Conservation (phyloP, 2,888 invertebrate genomes). For the Ptycholaimellus sp. region DNA sequence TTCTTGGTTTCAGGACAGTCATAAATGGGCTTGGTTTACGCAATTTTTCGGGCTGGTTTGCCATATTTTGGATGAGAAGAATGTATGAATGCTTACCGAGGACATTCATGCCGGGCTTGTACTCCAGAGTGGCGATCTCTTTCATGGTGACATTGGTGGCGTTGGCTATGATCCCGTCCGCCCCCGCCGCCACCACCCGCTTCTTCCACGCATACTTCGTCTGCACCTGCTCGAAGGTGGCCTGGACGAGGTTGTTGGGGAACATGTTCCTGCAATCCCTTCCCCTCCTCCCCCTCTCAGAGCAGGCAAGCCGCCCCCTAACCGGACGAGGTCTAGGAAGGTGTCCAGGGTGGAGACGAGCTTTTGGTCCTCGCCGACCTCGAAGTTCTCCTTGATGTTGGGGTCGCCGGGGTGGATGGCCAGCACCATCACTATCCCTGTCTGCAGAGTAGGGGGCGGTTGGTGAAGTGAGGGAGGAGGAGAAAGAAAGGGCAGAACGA, state of each 20-base stretch:
- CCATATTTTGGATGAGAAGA: neutral
- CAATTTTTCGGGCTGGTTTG: neutral
- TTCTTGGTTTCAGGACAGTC: neutral
- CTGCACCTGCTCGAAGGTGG: constrained; percentile 30
- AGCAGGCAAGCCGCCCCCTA: constrained; percentile 6
- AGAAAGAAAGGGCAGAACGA: too few relatives aligned
- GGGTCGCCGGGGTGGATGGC: constrained; percentile 42
- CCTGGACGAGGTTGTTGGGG: constrained; percentile 69
- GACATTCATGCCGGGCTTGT: constrained; percentile 40
- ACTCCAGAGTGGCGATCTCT: constrained; percentile 17
- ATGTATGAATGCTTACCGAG: constrained; percentile 34
- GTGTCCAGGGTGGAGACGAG: constrained; percentile 42
- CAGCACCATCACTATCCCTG: constrained; percentile 39
- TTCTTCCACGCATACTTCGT: constrained; percentile 18
- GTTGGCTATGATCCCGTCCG: constrained; percentile 9
- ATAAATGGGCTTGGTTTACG: too few relatives aligned
- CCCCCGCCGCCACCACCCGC: constrained; percentile 1
- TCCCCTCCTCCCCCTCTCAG: neutral
- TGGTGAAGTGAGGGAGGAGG: too few relatives aligned
- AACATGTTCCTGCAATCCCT: constrained; percentile 50
- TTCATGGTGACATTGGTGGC: constrained; percentile 15
- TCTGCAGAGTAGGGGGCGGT: constrained; percentile 14
- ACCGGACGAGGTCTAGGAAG: constrained; percentile 66
- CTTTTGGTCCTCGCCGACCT: constrained; percentile 16
- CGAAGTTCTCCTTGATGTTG: constrained; percentile 22